Percentiles rank a stretch among this genome's conserved stretches.
These are phyloP conservation scores for Nomada fucata DNA, from an alignment of 2,888 invertebrate genomes.

Conservation along the genomic window DNA sequence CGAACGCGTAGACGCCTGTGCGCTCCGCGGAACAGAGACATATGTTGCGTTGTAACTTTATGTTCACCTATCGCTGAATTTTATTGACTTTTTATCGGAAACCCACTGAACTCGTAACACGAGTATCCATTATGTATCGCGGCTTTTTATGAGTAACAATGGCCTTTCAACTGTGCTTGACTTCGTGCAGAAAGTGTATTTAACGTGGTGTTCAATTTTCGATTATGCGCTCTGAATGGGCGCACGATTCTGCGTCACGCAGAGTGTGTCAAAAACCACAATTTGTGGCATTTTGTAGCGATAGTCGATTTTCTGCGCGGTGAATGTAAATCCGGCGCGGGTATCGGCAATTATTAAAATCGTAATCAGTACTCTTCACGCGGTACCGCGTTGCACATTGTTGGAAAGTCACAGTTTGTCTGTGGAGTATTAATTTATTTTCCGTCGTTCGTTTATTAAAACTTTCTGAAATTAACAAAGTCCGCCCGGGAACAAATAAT, in stretches of 20 bases:
- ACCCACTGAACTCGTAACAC: slow-evolving; percentile 7
- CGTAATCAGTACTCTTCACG: background rate
- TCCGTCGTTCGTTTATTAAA: slow-evolving; percentile 14
- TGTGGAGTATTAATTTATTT: slow-evolving; percentile 1
- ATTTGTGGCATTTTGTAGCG: slow-evolving; percentile 1
- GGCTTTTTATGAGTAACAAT: slow-evolving; percentile 31
- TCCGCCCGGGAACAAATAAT: too few species aligned
- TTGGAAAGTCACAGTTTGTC: slow-evolving; percentile 5
- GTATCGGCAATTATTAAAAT: slow-evolving; percentile 15
- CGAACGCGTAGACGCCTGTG: slow-evolving; percentile 4
- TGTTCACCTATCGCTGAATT: slow-evolving; percentile 44
- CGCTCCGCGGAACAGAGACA: slow-evolving; percentile 40
- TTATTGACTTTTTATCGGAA: slow-evolving; percentile 51
- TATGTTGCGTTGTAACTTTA: slow-evolving; percentile 43
- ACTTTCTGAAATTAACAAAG: background rate
- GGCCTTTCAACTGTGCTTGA: slow-evolving; percentile 11
- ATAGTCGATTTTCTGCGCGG: background rate
- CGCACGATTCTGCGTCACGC: background rate
- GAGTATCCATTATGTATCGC: slow-evolving; percentile 44
- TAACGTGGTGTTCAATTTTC: slow-evolving; percentile 8
- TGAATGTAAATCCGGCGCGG: background rate
- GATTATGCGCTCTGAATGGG: background rate
- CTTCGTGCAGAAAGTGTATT: slow-evolving; percentile 3
- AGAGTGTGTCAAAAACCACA: background rate
- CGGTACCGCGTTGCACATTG: background rate